Percentiles rank a stretch among this genome's conserved stretches.
Evolutionary conservation across 53 echinoderm and acorn worm species (phyloP).

Genomic region (Arbacia lixula): DNA sequence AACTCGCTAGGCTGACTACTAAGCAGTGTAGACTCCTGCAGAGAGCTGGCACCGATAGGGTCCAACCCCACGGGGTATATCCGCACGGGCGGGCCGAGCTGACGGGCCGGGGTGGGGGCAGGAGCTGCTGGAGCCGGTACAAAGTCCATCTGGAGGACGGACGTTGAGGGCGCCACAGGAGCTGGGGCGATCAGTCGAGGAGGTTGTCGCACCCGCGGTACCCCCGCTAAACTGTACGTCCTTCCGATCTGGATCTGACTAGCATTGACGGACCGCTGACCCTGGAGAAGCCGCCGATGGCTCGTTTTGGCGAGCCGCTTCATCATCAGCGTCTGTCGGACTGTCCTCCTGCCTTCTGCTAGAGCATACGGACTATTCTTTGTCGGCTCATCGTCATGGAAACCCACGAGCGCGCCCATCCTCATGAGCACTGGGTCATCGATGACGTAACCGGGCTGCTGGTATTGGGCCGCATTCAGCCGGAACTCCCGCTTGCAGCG

Average conservation of each 20-base stretch:
- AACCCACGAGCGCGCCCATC: slow-evolving; percentile 17
- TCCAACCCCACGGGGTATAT: not conserved
- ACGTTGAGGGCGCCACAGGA: not conserved
- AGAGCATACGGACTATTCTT: too few relatives aligned
- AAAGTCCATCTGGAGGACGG: not conserved
- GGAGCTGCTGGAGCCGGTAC: too few relatives aligned
- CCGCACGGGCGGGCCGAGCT: too few relatives aligned
- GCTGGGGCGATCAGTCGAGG: not conserved
- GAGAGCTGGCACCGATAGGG: not conserved
- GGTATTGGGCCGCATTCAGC: slow-evolving; percentile 17
- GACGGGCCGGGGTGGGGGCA: not conserved
- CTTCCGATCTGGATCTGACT: slow-evolving; percentile 23
- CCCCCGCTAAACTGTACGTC: slow-evolving; percentile 9
- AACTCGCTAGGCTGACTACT: too few relatives aligned
- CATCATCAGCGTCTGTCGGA: too few relatives aligned
- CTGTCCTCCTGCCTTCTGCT: too few relatives aligned
- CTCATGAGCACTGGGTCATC: slow-evolving; percentile 10
- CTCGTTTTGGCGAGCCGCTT: not conserved
- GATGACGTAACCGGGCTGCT: not conserved
- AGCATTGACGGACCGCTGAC: not conserved
- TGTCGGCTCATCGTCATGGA: slow-evolving; percentile 2
- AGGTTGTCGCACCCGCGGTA: not conserved
- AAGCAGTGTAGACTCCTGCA: not conserved
- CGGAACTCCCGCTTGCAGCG: slow-evolving; percentile 37
- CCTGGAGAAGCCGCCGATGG: slow-evolving; percentile 1